phyloP scores from a whole-genome alignment of 2,113 vertebrate genomes.

The Gavialis gangeticus region DNA sequence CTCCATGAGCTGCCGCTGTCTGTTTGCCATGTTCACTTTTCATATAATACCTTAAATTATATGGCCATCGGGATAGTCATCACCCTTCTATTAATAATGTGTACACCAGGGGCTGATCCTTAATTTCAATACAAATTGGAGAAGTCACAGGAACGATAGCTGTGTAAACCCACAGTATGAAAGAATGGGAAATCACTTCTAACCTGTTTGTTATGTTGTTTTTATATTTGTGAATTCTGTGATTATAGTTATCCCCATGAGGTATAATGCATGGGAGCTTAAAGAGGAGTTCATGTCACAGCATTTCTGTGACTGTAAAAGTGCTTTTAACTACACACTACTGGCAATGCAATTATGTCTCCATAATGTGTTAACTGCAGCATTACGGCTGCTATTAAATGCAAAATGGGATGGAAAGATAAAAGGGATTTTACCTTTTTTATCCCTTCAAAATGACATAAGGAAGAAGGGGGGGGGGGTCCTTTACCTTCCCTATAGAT shows the following conservation, averaged over 20 bases:
- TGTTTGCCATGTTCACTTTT: not conserved
- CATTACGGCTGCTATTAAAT: not conserved
- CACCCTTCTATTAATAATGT: rapidly evolving
- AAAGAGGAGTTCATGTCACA: not conserved
- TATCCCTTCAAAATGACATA: not conserved
- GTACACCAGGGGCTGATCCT: not conserved
- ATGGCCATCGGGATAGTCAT: not conserved
- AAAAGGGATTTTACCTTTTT: not conserved
- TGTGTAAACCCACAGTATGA: not conserved
- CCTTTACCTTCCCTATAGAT: not conserved
- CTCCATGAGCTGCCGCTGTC: not conserved
- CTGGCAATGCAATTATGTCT: not conserved
- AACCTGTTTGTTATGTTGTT: not conserved
- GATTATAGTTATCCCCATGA: not conserved
- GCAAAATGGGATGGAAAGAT: not conserved
- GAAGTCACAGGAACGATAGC: not conserved
- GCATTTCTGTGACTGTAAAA: not conserved
- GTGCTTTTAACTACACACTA: not conserved
- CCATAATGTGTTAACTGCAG: not conserved
- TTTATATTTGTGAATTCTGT: not conserved
- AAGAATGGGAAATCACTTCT: not conserved
- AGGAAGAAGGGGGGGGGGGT: not conserved
- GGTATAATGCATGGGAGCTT: not conserved
- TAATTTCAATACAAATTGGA: not conserved
- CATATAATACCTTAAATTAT: not conserved